phyloP scores from a whole-genome alignment of 92 coral and sea anemone species.

The Heteractis magnifica region DNA sequence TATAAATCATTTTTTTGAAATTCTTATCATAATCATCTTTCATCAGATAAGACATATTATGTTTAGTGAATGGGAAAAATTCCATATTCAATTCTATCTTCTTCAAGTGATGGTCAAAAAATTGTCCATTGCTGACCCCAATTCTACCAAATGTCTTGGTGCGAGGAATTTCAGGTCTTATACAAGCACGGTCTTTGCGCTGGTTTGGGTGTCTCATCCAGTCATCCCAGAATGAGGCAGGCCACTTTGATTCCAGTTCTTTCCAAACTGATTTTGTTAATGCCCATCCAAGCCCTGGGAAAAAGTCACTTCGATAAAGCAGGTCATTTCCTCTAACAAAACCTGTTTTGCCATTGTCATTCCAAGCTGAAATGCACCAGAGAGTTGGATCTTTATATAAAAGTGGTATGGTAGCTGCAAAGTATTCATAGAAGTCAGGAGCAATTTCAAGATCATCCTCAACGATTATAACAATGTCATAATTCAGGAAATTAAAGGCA shows the following conservation, averaged over 20 bases:
- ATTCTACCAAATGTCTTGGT: slow-evolving; percentile 78
- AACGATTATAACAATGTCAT: slow-evolving; percentile 78
- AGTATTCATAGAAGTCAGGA: slow-evolving; percentile 92
- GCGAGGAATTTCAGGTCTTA: slow-evolving; percentile 90
- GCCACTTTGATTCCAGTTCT: slow-evolving; percentile 84
- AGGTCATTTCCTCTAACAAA: slow-evolving; percentile 65
- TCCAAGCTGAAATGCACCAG: slow-evolving; percentile 99
- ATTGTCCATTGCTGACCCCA: slow-evolving; percentile 91
- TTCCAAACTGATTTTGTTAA: slow-evolving; percentile 69
- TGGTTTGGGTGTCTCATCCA: slow-evolving; percentile 95
- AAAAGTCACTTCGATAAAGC: slow-evolving; percentile 88
- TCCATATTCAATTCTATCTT: slow-evolving; percentile 65
- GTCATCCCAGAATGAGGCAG: slow-evolving; percentile 94
- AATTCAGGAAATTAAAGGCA: slow-evolving; percentile 74
- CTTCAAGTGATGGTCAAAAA: slow-evolving; percentile 77
- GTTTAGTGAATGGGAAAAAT: slow-evolving; percentile 64
- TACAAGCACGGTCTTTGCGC: slow-evolving; percentile 74
- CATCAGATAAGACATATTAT: slow-evolving; percentile 72
- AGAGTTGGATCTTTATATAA: slow-evolving; percentile 79
- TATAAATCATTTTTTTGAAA: slow-evolving; percentile 56
- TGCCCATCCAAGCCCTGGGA: slow-evolving; percentile 97
- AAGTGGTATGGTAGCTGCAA: slow-evolving; percentile 73
- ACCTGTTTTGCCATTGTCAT: slow-evolving; percentile 84
- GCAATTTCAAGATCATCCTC: slow-evolving; percentile 92
- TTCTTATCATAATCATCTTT: slow-evolving; percentile 67